These are phyloP conservation scores for Hoplostethus mediterraneus DNA, from an alignment of 2,797 vertebrate genomes.

Conservation along the genomic window DNA sequence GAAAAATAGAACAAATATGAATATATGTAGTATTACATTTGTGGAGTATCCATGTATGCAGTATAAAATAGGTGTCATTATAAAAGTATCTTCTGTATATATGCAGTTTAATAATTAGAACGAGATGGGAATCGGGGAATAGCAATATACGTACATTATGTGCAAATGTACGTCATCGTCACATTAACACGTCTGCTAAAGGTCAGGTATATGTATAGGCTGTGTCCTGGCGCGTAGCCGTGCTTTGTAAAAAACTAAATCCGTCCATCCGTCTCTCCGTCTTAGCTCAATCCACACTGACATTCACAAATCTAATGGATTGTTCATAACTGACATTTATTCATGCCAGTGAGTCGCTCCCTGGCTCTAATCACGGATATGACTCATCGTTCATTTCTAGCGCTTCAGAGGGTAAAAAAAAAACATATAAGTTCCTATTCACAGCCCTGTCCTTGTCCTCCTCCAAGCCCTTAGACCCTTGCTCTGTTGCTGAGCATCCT, in stretches of 20 bases:
- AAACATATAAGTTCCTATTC: slow-evolving; percentile 48
- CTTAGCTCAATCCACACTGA: slow-evolving; percentile 9
- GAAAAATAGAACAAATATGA: too few relatives aligned
- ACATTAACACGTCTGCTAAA: too few relatives aligned
- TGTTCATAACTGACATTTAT: slow-evolving; percentile 44
- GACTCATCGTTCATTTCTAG: slow-evolving; percentile 52
- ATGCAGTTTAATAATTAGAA: too few relatives aligned
- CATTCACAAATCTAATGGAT: slow-evolving; percentile 31
- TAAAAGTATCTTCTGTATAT: too few relatives aligned
- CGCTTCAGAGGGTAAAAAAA: slow-evolving; percentile 12
- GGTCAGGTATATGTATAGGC: too few relatives aligned
- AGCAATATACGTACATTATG: too few relatives aligned
- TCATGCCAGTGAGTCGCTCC: slow-evolving; percentile 19
- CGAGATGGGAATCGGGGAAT: too few relatives aligned
- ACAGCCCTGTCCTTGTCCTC: slow-evolving; percentile 56
- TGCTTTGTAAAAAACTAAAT: background rate
- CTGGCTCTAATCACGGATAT: slow-evolving; percentile 46
- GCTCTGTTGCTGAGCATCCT: slow-evolving; percentile 51
- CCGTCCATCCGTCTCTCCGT: background rate
- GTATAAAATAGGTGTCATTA: too few relatives aligned
- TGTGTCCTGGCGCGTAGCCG: too few relatives aligned
- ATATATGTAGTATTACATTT: too few relatives aligned
- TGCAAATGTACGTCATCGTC: too few relatives aligned
- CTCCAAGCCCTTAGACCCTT: slow-evolving; percentile 52
- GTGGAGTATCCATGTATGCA: too few relatives aligned